Base-by-base conservation (phyloP, 2,797 vertebrate genomes). In the Fratercula arctica region DNA sequence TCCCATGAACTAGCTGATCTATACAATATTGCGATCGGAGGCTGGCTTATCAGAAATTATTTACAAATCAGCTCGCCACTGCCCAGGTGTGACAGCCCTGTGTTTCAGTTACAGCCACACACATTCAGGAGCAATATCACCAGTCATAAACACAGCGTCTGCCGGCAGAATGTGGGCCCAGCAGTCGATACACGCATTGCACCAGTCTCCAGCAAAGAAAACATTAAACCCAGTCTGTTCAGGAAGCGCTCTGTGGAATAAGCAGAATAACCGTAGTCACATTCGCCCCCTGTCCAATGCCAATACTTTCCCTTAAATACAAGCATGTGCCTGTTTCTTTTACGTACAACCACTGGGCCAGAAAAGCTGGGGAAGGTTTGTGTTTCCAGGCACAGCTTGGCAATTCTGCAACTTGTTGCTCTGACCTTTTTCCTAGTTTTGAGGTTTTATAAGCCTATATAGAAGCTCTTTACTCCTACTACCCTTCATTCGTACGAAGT, bases 1-100 rank as follows among this genome's bases (percentile, higher is more conserved):
- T 94, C 33, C 43, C 83, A 6, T 74, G 92, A 95, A 82, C 45
- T 91, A 96, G 66, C 17, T 86, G 84, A 92, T 86, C 50, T 76
- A 33, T 72, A 50, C 48, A 83, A 87, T 25, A 56, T 6, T 54
- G 79, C 39, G 37, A 91, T 70, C 19, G 82, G 85, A 76, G 13
- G 11, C 7, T 78, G 10, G 19, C 10, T 94, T 95, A 90, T 78
- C 28, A 78, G 69, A 91, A 67, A 76, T 56, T 84, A 57, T 89
- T 85, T 92, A 86, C 56, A 94, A 75, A 91, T 89, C 73, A 80
- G 29, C 53, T 76, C 69, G 67, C 80, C 45, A 31, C 23, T 57
- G 37, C 74, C 96, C 72, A 68, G 57, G 68, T 29, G 92, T 87
- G 70, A 80, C 69, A 95, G 41, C 21, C 63, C 54, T 37, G 29